Evolutionary conservation across 2,797 vertebrate genomes (phyloP).

Genomic region (Acestrorhynchus altus): DNA sequence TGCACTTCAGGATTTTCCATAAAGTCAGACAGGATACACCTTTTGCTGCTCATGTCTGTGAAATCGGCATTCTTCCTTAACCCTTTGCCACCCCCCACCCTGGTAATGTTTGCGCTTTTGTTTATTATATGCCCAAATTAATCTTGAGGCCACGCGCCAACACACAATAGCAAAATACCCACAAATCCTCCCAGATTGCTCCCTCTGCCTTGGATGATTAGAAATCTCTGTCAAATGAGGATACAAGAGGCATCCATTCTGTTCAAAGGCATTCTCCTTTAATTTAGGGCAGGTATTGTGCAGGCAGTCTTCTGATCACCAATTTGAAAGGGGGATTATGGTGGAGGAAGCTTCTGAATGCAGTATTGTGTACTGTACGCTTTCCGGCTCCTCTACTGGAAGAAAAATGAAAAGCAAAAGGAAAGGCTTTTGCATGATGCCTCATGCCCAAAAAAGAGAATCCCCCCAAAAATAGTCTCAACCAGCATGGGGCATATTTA

Average conservation of each 20-base stretch:
- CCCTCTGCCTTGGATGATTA: slow-evolving; percentile 46
- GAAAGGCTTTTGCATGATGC: slow-evolving; percentile 31
- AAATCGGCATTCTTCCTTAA: slow-evolving; percentile 79
- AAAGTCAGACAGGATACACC: slow-evolving; percentile 36
- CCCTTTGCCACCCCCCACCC: slow-evolving; percentile 67
- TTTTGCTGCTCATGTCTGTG: slow-evolving; percentile 62
- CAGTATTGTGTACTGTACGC: slow-evolving; percentile 38
- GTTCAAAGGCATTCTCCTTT: slow-evolving; percentile 51
- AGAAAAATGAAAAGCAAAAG: slow-evolving; percentile 47
- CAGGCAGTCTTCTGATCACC: slow-evolving; percentile 65
- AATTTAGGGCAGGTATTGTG: slow-evolving; percentile 59
- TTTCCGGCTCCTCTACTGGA: slow-evolving; percentile 52
- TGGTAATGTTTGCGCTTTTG: slow-evolving; percentile 54
- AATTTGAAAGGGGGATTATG: slow-evolving; percentile 69
- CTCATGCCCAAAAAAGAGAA: slow-evolving; percentile 30
- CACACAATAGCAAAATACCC: slow-evolving; percentile 77
- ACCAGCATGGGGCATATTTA: slow-evolving; percentile 69
- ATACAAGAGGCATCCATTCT: slow-evolving; percentile 48
- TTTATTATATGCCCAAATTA: slow-evolving; percentile 49
- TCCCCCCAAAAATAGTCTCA: slow-evolving; percentile 59
- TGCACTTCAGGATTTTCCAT: slow-evolving; percentile 47
- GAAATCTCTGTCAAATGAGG: slow-evolving; percentile 43
- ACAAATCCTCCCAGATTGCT: slow-evolving; percentile 65
- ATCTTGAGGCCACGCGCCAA: slow-evolving; percentile 69
- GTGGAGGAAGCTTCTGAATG: slow-evolving; percentile 60